These are phyloP conservation scores for Bombyx mandarina DNA, from an alignment of 1,140 invertebrate species.

Conservation along the genomic window DNA sequence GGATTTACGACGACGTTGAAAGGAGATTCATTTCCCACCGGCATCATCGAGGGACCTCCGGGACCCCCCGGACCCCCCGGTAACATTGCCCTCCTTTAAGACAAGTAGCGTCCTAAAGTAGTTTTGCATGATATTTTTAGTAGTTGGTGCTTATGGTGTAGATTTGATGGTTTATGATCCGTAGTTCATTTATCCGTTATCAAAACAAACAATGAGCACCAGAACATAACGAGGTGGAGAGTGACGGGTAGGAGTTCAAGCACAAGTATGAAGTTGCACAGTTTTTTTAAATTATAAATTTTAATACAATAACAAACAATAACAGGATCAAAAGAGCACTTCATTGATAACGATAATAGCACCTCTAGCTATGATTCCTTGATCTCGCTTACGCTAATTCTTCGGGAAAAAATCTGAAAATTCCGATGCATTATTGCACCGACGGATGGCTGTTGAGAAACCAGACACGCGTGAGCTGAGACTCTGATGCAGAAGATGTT, in stretches of 20 bases:
- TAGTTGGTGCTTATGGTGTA: neutral
- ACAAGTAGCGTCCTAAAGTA: no score
- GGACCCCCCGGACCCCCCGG: constrained; percentile 92
- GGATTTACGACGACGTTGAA: constrained; percentile 91
- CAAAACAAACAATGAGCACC: no score
- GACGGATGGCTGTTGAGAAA: neutral
- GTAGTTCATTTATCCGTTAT: no score
- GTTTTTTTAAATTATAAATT: no score
- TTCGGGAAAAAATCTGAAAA: no score
- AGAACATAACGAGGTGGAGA: no score
- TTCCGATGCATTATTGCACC: no score
- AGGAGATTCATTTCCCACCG: constrained; percentile 90
- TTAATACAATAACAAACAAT: no score
- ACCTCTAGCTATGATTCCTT: neutral
- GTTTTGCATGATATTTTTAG: neutral
- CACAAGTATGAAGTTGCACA: no score
- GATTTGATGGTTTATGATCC: no score
- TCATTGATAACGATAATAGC: constrained; percentile 5
- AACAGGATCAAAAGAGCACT: neutral
- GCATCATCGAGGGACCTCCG: constrained; percentile 93
- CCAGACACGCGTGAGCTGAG: neutral
- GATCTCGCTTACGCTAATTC: no score
- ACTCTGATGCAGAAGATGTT: neutral
- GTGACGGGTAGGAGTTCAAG: no score
- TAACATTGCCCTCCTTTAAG: constrained; percentile 39